phyloP scores from a whole-genome alignment of 2,113 vertebrate genomes.

The Ochotona curzoniae region DNA sequence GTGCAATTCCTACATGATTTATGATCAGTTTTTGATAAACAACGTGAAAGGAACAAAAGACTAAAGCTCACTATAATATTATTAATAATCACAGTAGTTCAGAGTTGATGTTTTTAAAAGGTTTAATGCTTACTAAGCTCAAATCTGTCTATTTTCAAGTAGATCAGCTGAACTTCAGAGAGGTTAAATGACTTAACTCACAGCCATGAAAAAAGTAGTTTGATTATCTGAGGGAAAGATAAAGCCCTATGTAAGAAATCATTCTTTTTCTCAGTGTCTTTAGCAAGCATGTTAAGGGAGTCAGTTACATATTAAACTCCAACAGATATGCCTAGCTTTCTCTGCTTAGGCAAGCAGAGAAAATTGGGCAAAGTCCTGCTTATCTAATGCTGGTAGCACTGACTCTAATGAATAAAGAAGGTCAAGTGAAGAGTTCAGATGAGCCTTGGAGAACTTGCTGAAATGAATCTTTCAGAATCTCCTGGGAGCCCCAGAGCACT shows the following conservation, averaged over 20 bases:
- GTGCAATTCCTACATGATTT: not conserved
- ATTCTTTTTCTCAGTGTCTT: not conserved
- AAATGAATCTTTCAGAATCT: not conserved
- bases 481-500: not conserved
- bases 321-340: not conserved
- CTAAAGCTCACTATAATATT: not conserved
- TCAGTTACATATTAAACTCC: not conserved
- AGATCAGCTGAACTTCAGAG: slow-evolving; percentile 4
- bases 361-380: not conserved
- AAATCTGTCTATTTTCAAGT: not conserved
- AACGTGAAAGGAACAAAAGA: not conserved
- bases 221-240: slow-evolving; percentile 40
- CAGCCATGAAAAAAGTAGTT: slow-evolving; percentile 26
- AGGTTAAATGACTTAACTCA: not conserved
- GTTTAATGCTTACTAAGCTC: not conserved
- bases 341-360: not conserved
- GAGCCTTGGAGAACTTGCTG: not conserved
- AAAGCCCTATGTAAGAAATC: slow-evolving; percentile 22
- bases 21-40: not conserved
- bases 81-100: not conserved
- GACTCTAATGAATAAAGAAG: not conserved
- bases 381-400: not conserved
- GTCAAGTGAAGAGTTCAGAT: not conserved
- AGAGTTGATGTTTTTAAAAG: not conserved
- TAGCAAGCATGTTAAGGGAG: slow-evolving; percentile 29